Evolutionary conservation across 2,113 vertebrate genomes (phyloP).

Genomic region (Chlorocebus sabaeus): DNA sequence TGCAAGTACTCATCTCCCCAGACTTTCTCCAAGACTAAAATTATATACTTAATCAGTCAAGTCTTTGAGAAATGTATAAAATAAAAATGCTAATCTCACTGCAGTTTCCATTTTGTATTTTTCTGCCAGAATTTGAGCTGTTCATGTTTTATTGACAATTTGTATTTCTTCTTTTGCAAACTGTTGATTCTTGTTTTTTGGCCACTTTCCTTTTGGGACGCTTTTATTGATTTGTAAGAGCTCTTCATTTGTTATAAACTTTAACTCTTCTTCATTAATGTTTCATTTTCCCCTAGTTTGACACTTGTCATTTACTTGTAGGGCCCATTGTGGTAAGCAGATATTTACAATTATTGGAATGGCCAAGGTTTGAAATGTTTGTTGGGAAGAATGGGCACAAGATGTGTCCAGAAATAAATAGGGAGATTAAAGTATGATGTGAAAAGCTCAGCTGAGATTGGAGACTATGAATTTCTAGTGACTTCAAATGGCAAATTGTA

Average conservation of each 20-base stretch:
- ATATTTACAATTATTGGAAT: background rate
- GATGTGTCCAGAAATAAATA: background rate
- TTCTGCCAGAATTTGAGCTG: background rate
- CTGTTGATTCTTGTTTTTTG: background rate
- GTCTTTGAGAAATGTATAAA: constrained; percentile 9
- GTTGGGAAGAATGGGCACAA: background rate
- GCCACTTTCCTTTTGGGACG: background rate
- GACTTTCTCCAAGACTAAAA: background rate
- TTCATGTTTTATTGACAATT: background rate
- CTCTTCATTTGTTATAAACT: background rate
- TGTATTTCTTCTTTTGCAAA: background rate
- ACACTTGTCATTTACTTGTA: constrained; percentile 9
- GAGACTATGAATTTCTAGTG: background rate
- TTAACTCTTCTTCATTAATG: background rate
- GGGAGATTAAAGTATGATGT: background rate
- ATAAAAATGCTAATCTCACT: background rate
- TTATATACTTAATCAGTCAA: background rate
- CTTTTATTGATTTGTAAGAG: background rate
- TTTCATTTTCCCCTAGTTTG: background rate
- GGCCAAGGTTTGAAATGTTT: background rate
- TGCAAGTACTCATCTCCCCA: background rate
- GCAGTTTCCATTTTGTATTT: background rate
- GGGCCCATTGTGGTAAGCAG: background rate
- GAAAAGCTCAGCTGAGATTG: background rate
- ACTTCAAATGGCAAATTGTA: background rate